Base-by-base conservation (phyloP, 2,113 vertebrate species). In the Poeciliopsis prolifica region DNA sequence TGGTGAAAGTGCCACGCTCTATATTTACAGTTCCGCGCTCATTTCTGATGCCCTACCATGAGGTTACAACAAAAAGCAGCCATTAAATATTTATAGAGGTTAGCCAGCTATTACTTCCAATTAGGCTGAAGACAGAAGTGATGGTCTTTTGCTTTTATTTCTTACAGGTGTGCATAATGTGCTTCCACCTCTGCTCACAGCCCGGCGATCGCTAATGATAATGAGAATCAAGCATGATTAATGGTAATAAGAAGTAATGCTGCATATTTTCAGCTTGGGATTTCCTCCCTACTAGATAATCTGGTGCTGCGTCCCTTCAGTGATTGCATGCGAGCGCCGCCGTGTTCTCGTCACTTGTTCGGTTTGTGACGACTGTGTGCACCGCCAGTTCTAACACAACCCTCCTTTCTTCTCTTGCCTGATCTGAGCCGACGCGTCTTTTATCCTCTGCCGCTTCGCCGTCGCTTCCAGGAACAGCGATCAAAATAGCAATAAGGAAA, bases 21-120 rank as follows among this genome's bases (percentile, higher is more conserved):
- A 51, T 44, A 74, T 65, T 66, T 81, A 66, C 84, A 76, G 77
- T 76, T 14, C 29, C 42, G 33, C 9, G 44, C 77, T 72, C 64
- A 70, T 65, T 67, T 78, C 76, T 77, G 37, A 79, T 79, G 30
- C 68, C 66, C 42, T 19, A 13, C n/a, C 80, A 54, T 31, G 78
- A 80, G 65, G 54, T 67, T 81, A 65, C 72, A 86, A 81, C 35
- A 70, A 75, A 80, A 78, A 85, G 75, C 67, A 65, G 72, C 74
- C 61, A 64, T 85, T 73, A 86, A 86, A 87, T 85, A 87, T 89
- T 89, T 80, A 87, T 80, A 44, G 74, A 82, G 76, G 83, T 85
- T 80, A 77, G 71, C 29, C 68, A 85, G 74, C 69, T 76, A 80
- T 88, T 85, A 85, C 75, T 84, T 85, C 78, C 74, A 87, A 84